These are phyloP conservation scores for Drosophila pseudoananassae DNA, from an alignment of 1,140 invertebrate species.

Conservation along the genomic window DNA sequence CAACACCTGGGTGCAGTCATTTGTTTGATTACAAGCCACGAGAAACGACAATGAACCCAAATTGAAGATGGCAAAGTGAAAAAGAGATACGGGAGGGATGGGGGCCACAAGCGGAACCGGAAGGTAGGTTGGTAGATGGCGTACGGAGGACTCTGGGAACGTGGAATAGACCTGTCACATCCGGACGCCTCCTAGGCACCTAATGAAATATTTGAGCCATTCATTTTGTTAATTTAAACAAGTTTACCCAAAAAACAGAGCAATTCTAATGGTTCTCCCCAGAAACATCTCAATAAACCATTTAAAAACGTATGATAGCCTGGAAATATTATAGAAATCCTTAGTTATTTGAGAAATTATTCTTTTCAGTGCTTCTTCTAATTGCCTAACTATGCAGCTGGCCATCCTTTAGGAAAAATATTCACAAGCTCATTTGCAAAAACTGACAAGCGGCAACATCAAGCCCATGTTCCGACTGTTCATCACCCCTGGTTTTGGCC, in stretches of 20 bases:
- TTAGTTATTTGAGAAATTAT: no score
- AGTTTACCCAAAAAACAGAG: conserved; percentile 18
- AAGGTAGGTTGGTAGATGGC: background rate
- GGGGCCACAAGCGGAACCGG: background rate
- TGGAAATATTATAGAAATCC: no score
- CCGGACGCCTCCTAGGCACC: background rate
- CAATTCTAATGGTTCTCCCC: no score
- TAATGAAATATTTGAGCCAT: conserved; percentile 32
- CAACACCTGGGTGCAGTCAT: conserved; percentile 72
- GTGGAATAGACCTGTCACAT: conserved; percentile 17
- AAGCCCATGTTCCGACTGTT: conserved; percentile 5
- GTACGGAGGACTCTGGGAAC: background rate
- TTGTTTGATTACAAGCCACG: conserved; percentile 75
- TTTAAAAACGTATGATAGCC: no score
- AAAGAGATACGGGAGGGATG: conserved; percentile 2
- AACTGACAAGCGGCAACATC: conserved; percentile 39
- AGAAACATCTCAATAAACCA: background rate
- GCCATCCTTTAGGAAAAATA: conserved; percentile 27
- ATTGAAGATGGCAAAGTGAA: conserved; percentile 35
- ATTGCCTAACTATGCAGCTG: conserved; percentile 41
- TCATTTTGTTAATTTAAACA: conserved; percentile 48
- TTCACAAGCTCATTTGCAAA: conserved; percentile 30
- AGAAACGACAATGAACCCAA: conserved; percentile 56
- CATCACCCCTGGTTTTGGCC: conserved; percentile 1
- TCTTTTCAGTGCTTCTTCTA: conserved; percentile 18